These are phyloP conservation scores for Sisyra terminalis DNA, from an alignment of 2,888 invertebrate species.

Conservation along the genomic window DNA sequence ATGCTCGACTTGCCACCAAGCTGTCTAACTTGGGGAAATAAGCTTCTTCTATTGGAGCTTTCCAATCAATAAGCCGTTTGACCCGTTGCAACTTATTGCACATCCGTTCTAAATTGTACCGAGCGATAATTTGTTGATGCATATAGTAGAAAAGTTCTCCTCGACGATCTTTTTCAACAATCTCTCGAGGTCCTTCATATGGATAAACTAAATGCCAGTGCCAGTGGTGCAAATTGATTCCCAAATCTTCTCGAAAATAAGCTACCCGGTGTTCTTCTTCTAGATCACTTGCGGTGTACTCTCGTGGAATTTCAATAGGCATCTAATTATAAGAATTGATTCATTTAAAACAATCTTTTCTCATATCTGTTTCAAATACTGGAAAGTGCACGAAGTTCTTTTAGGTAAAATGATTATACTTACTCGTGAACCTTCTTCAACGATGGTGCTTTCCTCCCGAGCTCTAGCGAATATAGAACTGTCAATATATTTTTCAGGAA, in stretches of 20 bases:
- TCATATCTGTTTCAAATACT: no score
- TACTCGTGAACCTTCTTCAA: conserved; percentile 44
- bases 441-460: conserved; percentile 48
- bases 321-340: no score
- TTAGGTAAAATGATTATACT: no score
- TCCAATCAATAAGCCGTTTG: conserved; percentile 43
- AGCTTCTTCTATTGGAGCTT: conserved; percentile 53
- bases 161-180: conserved; percentile 58
- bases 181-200: conserved; percentile 40
- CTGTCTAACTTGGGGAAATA: conserved; percentile 78
- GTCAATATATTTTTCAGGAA: conserved; percentile 72
- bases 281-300: conserved; percentile 56
- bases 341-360: no score
- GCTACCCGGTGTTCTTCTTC: conserved; percentile 68
- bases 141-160: conserved; percentile 70
- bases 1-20: conserved; percentile 53
- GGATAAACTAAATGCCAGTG: conserved; percentile 86
- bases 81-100: conserved; percentile 52
- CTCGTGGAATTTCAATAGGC: conserved; percentile 49
- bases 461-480: conserved; percentile 51
- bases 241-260: conserved; percentile 75
- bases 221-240: conserved; percentile 80
- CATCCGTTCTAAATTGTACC: conserved; percentile 61
- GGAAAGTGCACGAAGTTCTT: no score
- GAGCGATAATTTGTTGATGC: conserved; percentile 50